A percentile compares a stretch with the other conserved stretches of the same genome.
phyloP scores from a whole-genome alignment of 2,888 invertebrate species.

The Patella ulyssiponensis region DNA sequence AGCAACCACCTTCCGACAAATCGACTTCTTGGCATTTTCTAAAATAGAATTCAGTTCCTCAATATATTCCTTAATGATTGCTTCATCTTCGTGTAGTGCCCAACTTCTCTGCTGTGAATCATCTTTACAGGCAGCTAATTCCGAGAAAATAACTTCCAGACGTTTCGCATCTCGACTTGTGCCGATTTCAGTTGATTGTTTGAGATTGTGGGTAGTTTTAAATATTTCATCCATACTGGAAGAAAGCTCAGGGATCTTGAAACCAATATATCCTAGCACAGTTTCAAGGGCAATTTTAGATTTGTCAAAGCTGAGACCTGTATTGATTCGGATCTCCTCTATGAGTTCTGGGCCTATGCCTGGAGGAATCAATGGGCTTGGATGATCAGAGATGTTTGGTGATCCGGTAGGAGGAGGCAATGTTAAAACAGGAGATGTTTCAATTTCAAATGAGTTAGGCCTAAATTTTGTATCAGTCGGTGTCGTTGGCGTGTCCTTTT shows the following conservation, averaged over 20 bases:
- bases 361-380: constrained; percentile 41
- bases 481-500: constrained; percentile 20
- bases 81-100: constrained; percentile 95
- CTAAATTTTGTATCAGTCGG: background rate
- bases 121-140: constrained; percentile 90
- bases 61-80: constrained; percentile 87
- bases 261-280: constrained; percentile 56
- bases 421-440: constrained; percentile 23
- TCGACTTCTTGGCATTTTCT: constrained; percentile 91
- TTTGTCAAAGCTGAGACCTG: constrained; percentile 61
- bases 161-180: constrained; percentile 88
- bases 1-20: constrained; percentile 87
- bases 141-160: constrained; percentile 86
- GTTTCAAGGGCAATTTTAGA: constrained; percentile 62
- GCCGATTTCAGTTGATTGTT: constrained; percentile 21
- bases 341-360: constrained; percentile 56
- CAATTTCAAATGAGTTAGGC: background rate
- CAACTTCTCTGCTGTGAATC: constrained; percentile 96
- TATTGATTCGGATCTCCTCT: constrained; percentile 59
- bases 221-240: constrained; percentile 51
- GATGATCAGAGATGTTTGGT: constrained; percentile 14
- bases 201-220: constrained; percentile 18
- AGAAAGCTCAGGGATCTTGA: constrained; percentile 48
- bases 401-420: constrained; percentile 5
- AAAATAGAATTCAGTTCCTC: constrained; percentile 72